Evolutionary conservation across 2,113 vertebrate species (phyloP).

Genomic region (Drymodes brunneopygia): DNA sequence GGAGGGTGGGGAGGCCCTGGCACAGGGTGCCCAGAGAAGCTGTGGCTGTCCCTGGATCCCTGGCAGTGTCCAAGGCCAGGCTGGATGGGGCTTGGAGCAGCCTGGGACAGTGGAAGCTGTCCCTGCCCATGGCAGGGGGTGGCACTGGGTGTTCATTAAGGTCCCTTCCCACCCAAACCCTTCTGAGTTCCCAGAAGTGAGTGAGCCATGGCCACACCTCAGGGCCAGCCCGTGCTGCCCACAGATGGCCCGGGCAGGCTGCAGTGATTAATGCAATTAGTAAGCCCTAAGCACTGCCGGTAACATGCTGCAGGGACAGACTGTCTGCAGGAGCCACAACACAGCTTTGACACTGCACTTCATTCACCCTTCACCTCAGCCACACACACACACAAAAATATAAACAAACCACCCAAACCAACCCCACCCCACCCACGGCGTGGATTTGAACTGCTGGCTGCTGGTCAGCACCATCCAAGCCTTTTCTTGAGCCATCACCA

Average conservation of each 20-base stretch:
- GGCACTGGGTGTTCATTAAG: background rate
- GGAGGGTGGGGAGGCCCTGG: background rate
- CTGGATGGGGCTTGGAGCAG: background rate
- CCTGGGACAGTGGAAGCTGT: background rate
- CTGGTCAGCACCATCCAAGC: background rate
- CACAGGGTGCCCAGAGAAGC: background rate
- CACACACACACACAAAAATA: background rate
- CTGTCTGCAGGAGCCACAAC: background rate
- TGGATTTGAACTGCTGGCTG: background rate
- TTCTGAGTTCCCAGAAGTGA: background rate
- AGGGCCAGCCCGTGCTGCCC: fast-evolving
- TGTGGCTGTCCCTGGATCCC: background rate
- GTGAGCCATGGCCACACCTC: fast-evolving
- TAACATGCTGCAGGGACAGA: background rate
- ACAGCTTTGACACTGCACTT: background rate
- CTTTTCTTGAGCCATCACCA: background rate
- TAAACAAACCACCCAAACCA: background rate
- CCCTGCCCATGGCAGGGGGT: background rate
- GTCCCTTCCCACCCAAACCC: background rate
- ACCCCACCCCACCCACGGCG: background rate
- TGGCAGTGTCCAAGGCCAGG: background rate
- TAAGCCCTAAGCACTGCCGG: background rate
- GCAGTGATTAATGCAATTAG: background rate
- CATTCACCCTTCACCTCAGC: background rate
- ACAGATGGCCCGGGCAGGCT: background rate